Conservation (phyloP, 1,140 invertebrate species). For the Brachionus angularis region DNA sequence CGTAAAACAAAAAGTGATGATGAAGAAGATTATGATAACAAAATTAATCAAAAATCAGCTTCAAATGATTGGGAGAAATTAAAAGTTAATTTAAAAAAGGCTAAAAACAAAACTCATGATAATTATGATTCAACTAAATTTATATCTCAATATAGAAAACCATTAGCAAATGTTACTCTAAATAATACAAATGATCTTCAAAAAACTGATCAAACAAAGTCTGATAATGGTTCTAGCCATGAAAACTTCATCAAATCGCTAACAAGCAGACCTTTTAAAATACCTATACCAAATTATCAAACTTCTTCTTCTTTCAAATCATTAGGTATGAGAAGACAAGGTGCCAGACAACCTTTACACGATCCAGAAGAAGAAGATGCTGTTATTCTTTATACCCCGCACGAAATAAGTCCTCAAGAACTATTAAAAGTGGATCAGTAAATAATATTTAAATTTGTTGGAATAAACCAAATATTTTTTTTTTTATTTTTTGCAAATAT, state of each 20-base stretch:
- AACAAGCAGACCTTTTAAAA: constrained; percentile 41
- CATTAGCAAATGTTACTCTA: background rate
- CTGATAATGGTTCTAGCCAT: background rate
- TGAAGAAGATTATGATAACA: constrained; percentile 1
- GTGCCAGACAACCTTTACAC: constrained; percentile 72
- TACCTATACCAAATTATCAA: constrained; percentile 42
- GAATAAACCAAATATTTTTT: constrained; percentile 30
- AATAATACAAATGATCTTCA: background rate
- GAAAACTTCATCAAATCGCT: constrained; percentile 40
- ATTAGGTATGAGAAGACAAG: constrained; percentile 69
- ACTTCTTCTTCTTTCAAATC: constrained; percentile 63
- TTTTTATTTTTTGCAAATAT: constrained; percentile 50
- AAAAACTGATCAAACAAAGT: background rate
- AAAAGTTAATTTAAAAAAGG: constrained; percentile 22
- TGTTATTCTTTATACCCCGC: constrained; percentile 80
- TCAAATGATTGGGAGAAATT: constrained; percentile 2
- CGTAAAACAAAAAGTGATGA: constrained; percentile 28
- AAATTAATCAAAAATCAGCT: background rate
- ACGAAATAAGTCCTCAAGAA: constrained; percentile 74
- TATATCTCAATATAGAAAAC: constrained; percentile 39
- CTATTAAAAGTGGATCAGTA: constrained; percentile 70
- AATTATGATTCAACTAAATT: constrained; percentile 40
- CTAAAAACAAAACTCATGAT: constrained; percentile 21
- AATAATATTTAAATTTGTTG: constrained; percentile 41
- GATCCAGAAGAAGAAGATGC: constrained; percentile 91